Conservation (phyloP, 2,113 vertebrate species). For the Apistogramma diplotaenia region DNA sequence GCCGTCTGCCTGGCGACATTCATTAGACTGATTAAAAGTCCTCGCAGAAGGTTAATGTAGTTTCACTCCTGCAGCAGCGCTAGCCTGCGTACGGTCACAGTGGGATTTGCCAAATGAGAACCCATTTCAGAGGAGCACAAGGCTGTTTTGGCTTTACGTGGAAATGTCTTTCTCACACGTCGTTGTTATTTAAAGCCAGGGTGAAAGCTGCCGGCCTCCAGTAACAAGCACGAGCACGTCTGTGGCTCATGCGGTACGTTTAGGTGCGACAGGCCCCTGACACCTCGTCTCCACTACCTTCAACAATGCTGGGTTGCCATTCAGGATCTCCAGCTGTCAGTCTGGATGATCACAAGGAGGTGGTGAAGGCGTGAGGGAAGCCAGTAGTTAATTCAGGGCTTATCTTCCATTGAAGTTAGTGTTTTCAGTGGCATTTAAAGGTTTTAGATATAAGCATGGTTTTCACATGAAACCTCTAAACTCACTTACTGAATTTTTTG, state of each 20-base stretch:
- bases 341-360: not conserved
- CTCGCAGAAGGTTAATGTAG: conserved; percentile 42
- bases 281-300: conserved; percentile 13
- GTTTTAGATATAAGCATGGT: not conserved
- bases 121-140: not conserved
- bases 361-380: not conserved
- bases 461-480: not conserved
- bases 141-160: not conserved
- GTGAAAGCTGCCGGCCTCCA: conserved; percentile 23
- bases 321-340: conserved; percentile 5
- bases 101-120: not conserved
- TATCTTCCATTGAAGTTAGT: not conserved
- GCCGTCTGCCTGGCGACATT: conserved; percentile 48
- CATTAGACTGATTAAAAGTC: conserved; percentile 61
- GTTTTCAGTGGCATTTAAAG: conserved; percentile 28
- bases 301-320: not conserved
- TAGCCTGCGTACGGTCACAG: not conserved
- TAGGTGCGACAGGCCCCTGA: conserved; percentile 21
- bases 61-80: not conserved
- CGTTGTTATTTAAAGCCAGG: conserved; percentile 37
- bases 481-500: not conserved
- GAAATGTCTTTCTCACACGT: not conserved
- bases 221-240: not conserved
- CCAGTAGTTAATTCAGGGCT: not conserved
- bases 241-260: not conserved